phyloP scores from a whole-genome alignment of 2,888 invertebrate genomes.

The Norana najaformis region DNA sequence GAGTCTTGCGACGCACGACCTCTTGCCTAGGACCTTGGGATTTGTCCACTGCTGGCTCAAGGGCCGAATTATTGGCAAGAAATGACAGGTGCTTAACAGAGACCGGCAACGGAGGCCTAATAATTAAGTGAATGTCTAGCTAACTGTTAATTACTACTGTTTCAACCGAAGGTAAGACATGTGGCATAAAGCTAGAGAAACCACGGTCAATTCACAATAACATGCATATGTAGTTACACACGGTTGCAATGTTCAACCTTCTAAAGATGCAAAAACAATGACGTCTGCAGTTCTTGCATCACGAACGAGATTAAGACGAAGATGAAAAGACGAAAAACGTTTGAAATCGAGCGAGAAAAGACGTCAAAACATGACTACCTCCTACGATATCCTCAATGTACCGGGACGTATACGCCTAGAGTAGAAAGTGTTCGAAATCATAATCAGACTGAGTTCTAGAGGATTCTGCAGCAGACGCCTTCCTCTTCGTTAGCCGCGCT shows the following conservation, averaged over 20 bases:
- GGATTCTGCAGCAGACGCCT: not conserved
- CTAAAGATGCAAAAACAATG: not conserved
- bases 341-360: constrained; percentile 13
- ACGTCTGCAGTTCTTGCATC: not conserved
- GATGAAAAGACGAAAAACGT: not conserved
- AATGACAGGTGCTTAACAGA: too few species aligned
- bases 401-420: not conserved
- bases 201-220: not conserved
- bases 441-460: not conserved
- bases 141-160: constrained; percentile 3
- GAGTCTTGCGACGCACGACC: too few species aligned
- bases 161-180: not conserved
- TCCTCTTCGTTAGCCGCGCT: constrained; percentile 22
- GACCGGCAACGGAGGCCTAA: not conserved
- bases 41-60: too few species aligned
- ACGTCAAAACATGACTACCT: not conserved
- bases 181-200: not conserved
- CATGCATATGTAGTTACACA: not conserved
- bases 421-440: not conserved
- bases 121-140: not conserved
- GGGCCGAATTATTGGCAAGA: too few species aligned
- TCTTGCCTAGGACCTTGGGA: too few species aligned
- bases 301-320: not conserved
- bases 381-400: not conserved
- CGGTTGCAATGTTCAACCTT: not conserved